phyloP scores from a whole-genome alignment of 2,888 invertebrate species.

The Platynereis dumerilii region DNA sequence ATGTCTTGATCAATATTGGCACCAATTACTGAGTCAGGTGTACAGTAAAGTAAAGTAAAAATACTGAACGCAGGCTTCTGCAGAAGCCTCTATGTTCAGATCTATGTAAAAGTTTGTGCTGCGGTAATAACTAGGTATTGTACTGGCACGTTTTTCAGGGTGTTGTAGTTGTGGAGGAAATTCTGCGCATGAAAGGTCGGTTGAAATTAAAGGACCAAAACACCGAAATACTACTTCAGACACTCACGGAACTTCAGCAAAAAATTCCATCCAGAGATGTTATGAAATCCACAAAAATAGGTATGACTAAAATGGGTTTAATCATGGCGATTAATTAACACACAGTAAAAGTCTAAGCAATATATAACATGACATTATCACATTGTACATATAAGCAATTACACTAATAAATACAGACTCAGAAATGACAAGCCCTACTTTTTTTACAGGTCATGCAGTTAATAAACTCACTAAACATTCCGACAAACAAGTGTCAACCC shows the following conservation, averaged over 20 bases:
- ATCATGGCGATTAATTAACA: neutral
- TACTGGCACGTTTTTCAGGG: slow-evolving; percentile 42
- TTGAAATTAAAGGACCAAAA: slow-evolving; percentile 46
- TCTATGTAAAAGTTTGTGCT: no score
- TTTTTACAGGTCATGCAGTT: slow-evolving; percentile 45
- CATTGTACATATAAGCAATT: neutral
- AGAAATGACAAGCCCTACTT: no score
- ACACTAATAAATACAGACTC: neutral
- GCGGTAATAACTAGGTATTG: no score
- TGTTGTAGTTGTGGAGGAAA: slow-evolving; percentile 57
- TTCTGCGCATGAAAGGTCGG: slow-evolving; percentile 46
- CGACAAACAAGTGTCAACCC: slow-evolving; percentile 44
- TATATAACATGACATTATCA: neutral
- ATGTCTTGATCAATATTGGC: no score
- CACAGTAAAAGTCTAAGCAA: neutral
- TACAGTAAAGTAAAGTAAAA: neutral
- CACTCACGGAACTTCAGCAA: slow-evolving; percentile 46
- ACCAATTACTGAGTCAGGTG: no score
- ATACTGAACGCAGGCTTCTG: no score
- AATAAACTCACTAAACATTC: slow-evolving; percentile 48
- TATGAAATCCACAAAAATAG: slow-evolving; percentile 52
- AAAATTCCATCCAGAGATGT: slow-evolving; percentile 54
- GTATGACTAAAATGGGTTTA: no score
- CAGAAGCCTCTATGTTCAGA: no score
- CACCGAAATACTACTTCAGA: slow-evolving; percentile 41